phyloP scores from a whole-genome alignment of 2,113 vertebrate species.

The Galemys pyrenaicus region DNA sequence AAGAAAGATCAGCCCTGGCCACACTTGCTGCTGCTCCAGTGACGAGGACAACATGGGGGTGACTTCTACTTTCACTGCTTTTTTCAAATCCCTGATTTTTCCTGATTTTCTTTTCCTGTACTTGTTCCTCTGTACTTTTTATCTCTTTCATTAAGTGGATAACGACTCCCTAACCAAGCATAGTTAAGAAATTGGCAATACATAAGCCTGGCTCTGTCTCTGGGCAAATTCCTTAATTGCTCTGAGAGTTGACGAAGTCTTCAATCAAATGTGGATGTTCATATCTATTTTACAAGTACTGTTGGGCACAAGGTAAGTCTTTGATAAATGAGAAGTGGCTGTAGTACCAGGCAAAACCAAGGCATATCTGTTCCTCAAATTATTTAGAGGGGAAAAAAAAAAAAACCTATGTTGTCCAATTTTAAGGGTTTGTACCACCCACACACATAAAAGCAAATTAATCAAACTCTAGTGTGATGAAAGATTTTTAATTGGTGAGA shows the following conservation, averaged over 20 bases:
- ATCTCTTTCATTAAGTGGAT: not conserved
- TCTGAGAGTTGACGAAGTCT: not conserved
- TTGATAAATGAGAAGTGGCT: not conserved
- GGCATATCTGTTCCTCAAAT: no score
- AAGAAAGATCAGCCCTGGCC: not conserved
- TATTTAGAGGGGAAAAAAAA: no score
- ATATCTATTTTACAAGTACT: fast-evolving
- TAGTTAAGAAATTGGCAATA: not conserved
- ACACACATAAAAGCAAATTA: no score
- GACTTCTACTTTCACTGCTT: not conserved
- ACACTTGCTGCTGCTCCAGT: no score
- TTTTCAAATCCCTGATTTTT: not conserved
- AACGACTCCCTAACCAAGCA: not conserved
- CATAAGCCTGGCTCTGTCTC: not conserved
- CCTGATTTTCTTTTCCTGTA: not conserved
- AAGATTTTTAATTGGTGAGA: no score
- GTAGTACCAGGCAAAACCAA: no score
- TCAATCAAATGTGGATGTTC: not conserved
- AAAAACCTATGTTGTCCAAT: no score
- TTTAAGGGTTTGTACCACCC: no score
- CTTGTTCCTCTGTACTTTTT: not conserved
- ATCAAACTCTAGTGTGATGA: no score
- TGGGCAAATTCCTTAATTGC: not conserved
- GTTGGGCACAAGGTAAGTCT: not conserved
- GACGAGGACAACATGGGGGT: not conserved